Evolutionary conservation across 2,797 vertebrate species (phyloP), one percentile per base, ranked within the genome.

Genomic region (Notamacropus eugenii): DNA sequence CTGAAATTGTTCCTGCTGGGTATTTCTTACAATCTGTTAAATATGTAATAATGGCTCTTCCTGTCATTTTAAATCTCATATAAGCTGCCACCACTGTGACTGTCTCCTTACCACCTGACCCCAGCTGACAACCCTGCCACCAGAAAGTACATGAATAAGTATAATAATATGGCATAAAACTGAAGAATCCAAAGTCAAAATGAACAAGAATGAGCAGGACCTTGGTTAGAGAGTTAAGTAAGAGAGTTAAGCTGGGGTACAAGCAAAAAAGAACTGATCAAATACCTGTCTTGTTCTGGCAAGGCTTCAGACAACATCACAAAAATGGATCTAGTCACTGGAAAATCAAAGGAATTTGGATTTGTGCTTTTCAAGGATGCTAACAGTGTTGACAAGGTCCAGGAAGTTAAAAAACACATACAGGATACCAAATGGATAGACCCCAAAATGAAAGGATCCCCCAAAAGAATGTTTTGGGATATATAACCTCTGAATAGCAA

Each of bases 371-470:
- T 91, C 55, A 57, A 54, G 46, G 22, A 56, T 56, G n/a, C 91
- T 91, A 22, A n/a, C 27, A 57, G 10, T 46, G 9, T 28, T 46
- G n/a, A 46, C 14, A 40, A 46, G 55, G 10, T 91, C 55, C 40
- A 34, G 55, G 55, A 91, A 91, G 31, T 91, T n/a, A 91, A 91
- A 57, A n/a, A 57, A 91, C n/a, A 91, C n/a, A 91, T 34, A 91
- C 22, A 40, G 31, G 24, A 46, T 91, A 55, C 34, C 55, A 56
- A 57, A 13, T 91, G 31, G 24, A 57, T 46, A 57, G 55, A 91
- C 4, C 22, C 0, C 3, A 56, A 56, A 91, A 57, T 11, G 54
- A 56, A 56, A 29, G n/a, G 19, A n/a, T 22, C 2, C 90, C 29
- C 54, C 16, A 91, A 34, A 29, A 22, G 4, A 55, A n/a, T 19